phyloP scores from a whole-genome alignment of 2,888 invertebrate genomes.

The Omphaloscelis lunosa region DNA sequence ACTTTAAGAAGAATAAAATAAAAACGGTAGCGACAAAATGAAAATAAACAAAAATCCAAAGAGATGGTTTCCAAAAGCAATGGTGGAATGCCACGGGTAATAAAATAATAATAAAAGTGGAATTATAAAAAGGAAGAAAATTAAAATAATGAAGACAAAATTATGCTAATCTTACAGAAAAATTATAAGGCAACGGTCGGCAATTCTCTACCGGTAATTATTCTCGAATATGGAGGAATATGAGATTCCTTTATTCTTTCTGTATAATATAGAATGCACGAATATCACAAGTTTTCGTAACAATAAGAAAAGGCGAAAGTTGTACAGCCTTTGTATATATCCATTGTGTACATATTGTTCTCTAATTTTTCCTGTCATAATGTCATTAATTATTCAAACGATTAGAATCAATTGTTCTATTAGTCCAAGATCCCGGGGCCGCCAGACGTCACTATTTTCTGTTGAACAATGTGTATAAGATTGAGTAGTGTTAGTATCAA shows the following conservation, averaged over 20 bases:
- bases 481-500: no score
- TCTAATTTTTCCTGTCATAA: background rate
- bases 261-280: background rate
- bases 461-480: no score
- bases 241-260: conserved; percentile 29
- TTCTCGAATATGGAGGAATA: conserved; percentile 14
- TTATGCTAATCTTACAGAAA: conserved; percentile 40
- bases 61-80: background rate
- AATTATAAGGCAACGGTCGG: conserved; percentile 23
- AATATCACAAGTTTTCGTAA: background rate
- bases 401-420: background rate
- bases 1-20: background rate
- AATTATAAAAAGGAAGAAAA: conserved; percentile 2
- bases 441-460: no score
- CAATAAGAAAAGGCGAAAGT: background rate
- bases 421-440: no score
- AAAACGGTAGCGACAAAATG: background rate
- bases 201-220: conserved; percentile 34
- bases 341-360: background rate
- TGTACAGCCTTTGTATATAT: background rate
- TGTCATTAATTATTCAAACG: background rate
- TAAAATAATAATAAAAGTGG: conserved; percentile 15
- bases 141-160: conserved; percentile 22
- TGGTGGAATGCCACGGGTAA: background rate
- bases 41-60: background rate